These are phyloP conservation scores for Diacarnus erythraeanus DNA, from an alignment of 37 sponge, comb jelly and placozoan genomes.

Conservation along the genomic window DNA sequence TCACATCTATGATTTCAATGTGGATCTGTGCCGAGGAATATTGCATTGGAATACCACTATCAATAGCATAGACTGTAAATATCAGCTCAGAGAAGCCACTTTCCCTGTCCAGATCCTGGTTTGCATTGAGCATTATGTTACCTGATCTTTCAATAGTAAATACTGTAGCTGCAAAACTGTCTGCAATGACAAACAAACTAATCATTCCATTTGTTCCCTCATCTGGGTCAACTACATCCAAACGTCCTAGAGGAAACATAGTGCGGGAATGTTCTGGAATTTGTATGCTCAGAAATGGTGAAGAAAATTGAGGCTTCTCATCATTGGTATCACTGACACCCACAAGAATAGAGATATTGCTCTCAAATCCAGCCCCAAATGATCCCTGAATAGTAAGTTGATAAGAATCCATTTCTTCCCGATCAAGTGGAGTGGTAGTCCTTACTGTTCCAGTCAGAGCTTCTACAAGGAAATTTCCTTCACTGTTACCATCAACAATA, in stretches of 20 bases:
- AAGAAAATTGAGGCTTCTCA: constrained; percentile 39
- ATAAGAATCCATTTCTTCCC: constrained; percentile 44
- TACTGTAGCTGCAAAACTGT: constrained; percentile 23
- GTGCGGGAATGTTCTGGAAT: constrained; percentile 36
- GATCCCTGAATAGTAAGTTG: constrained; percentile 45
- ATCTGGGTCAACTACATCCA: constrained; percentile 42
- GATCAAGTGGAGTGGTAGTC: constrained; percentile 49
- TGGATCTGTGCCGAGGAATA: constrained; percentile 19
- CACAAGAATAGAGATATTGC: constrained; percentile 36
- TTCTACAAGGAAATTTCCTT: constrained; percentile 57
- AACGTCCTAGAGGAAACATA: neutral
- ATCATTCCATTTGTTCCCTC: constrained; percentile 39
- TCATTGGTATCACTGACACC: constrained; percentile 60
- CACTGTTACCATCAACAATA: constrained; percentile 63
- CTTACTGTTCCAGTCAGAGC: constrained; percentile 59
- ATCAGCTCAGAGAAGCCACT: neutral
- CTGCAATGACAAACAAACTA: constrained; percentile 15
- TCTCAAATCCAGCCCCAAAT: constrained; percentile 9
- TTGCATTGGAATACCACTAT: constrained; percentile 38
- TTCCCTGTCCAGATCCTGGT: constrained; percentile 40
- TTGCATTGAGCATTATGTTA: constrained; percentile 4
- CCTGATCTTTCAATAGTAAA: constrained; percentile 40
- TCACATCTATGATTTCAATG: constrained; percentile 38
- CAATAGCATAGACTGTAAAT: constrained; percentile 40
- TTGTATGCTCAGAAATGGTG: neutral